Percentiles rank a stretch among this genome's conserved stretches.
Conservation (phyloP, 2,888 invertebrate genomes). For the Sycophila texana region DNA sequence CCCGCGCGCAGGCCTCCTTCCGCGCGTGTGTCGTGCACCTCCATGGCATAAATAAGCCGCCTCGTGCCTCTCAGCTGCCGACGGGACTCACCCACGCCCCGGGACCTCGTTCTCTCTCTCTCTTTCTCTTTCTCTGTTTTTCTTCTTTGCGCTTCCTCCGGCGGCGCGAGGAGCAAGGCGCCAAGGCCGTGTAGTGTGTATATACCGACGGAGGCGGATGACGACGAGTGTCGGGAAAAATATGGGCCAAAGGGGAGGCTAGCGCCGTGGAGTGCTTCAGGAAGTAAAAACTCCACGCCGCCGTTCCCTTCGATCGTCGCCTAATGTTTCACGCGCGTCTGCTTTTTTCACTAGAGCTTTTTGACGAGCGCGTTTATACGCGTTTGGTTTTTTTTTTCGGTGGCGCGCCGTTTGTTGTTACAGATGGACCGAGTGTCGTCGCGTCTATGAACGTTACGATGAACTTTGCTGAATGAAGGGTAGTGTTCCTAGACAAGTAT, state of each 20-base stretch:
- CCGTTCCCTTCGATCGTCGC: background rate
- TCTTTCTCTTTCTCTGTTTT: conserved; percentile 43
- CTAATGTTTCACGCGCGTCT: conserved; percentile 3
- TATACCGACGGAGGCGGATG: conserved; percentile 3
- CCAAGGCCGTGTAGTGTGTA: conserved; percentile 19
- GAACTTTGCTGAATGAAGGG: background rate
- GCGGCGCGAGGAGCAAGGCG: conserved; percentile 10
- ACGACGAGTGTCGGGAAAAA: conserved; percentile 33
- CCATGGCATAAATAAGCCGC: conserved; percentile 50
- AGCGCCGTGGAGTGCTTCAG: conserved; percentile 1
- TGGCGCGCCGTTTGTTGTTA: background rate
- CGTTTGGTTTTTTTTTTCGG: conserved; percentile 4
- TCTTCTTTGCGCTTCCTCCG: conserved; percentile 5
- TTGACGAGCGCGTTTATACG: background rate
- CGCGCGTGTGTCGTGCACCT: conserved; percentile 40
- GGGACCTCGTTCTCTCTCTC: background rate
- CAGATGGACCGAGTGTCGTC: background rate
- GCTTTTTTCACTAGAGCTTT: background rate
- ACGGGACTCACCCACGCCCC: conserved; percentile 33
- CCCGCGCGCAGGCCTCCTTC: conserved; percentile 23
- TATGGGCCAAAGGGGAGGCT: background rate
- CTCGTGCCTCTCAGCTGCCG: conserved; percentile 6
- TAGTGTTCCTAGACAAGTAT: too few relatives aligned
- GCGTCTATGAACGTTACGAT: background rate
- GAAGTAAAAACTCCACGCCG: conserved; percentile 34